A percentile compares a stretch with the other conserved stretches of the same genome.
phyloP scores from a whole-genome alignment of 2,797 vertebrate genomes.

The Cossypha polioptera region DNA sequence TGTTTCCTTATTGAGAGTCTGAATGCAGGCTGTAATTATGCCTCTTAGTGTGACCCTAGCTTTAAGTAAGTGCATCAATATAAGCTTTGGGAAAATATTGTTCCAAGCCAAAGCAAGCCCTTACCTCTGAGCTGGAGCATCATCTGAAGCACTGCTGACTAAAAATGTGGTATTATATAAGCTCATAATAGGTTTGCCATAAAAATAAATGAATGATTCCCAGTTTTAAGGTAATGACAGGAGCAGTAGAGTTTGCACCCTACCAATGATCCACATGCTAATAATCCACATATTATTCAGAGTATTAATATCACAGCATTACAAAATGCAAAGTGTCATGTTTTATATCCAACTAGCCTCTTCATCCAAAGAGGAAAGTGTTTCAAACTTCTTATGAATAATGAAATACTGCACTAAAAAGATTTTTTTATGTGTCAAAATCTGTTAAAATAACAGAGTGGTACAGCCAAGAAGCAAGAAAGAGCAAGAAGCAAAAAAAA shows the following conservation, averaged over 20 bases:
- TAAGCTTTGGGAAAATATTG: constrained; percentile 18
- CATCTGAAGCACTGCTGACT: constrained; percentile 3
- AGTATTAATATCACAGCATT: neutral
- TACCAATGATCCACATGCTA: neutral
- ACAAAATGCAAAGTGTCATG: neutral
- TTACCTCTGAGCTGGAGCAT: neutral
- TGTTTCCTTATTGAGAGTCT: constrained; percentile 57
- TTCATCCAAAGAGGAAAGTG: neutral
- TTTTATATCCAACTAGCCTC: neutral
- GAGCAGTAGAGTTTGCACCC: neutral
- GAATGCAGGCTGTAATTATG: constrained; percentile 52
- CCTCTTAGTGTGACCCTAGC: constrained; percentile 21
- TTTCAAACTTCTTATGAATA: neutral
- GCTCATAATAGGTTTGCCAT: neutral
- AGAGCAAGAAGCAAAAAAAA: neutral
- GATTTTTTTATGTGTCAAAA: neutral
- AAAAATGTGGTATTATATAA: neutral
- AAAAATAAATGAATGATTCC: neutral
- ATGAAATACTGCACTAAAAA: neutral
- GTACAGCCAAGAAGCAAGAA: neutral
- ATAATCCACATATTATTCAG: neutral
- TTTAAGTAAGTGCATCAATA: constrained; percentile 27
- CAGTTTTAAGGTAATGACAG: neutral
- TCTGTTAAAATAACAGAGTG: neutral
- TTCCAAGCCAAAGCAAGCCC: neutral